Conservation (phyloP, 2,113 vertebrate genomes). For the Platanista minor region DNA sequence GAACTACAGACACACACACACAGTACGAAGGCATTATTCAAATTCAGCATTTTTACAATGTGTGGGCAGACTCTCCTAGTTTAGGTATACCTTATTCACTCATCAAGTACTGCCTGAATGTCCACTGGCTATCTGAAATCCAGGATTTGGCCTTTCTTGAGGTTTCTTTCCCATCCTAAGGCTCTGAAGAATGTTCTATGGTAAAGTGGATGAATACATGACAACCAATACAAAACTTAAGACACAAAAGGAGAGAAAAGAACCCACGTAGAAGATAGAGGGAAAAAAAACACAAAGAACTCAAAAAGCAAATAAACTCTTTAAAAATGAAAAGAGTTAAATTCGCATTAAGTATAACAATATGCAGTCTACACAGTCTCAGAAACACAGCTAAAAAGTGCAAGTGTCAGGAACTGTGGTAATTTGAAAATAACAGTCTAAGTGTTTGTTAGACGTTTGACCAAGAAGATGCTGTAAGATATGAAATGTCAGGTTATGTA, state of each 20-base stretch:
- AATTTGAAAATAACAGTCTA: background rate
- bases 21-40: background rate
- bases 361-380: background rate
- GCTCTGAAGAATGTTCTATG: background rate
- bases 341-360: background rate
- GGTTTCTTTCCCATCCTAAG: background rate
- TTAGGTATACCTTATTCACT: background rate
- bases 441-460: background rate
- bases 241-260: background rate
- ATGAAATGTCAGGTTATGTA: background rate
- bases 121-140: background rate
- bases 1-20: too few relatives aligned
- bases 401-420: background rate
- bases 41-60: background rate
- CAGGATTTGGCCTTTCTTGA: background rate
- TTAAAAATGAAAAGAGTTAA: conserved; percentile 23
- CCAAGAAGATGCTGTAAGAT: background rate
- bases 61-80: background rate
- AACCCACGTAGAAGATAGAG: background rate
- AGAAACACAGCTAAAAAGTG: background rate
- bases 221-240: background rate
- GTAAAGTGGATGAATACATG: background rate
- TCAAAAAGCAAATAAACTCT: background rate
- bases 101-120: too few relatives aligned
- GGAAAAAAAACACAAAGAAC: background rate